A percentile compares a stretch with the other conserved stretches of the same genome.
Conservation (phyloP, 2,113 vertebrate species). For the Parus major region DNA sequence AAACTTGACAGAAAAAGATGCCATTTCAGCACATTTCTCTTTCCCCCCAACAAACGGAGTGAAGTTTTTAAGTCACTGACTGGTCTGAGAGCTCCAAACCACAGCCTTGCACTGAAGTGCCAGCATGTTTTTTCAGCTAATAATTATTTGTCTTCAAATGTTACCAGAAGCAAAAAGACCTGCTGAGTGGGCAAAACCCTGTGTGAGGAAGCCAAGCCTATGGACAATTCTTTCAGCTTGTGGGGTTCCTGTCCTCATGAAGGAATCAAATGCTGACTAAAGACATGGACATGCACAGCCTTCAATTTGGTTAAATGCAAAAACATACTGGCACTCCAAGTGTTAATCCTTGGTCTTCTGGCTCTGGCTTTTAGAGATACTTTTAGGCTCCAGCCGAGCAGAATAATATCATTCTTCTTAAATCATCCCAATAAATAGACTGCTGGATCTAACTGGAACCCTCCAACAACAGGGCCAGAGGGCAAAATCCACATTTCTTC, state of each 20-base stretch:
- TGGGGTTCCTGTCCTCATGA: neutral
- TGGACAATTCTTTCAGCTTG: constrained; percentile 5
- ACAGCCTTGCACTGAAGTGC: neutral
- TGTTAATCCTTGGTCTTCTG: neutral
- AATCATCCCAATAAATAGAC: neutral
- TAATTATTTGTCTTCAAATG: constrained; percentile 46
- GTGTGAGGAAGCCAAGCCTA: neutral
- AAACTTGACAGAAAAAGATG: neutral
- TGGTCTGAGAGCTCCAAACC: constrained; percentile 33
- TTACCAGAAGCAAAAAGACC: constrained; percentile 12
- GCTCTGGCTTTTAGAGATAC: neutral
- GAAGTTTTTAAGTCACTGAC: neutral
- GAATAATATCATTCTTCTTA: neutral
- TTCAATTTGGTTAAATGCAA: neutral
- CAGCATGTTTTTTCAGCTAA: constrained; percentile 22
- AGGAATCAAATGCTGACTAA: neutral
- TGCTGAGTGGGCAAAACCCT: neutral
- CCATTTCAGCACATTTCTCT: constrained; percentile 49
- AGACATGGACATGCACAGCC: neutral
- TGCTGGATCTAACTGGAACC: neutral
- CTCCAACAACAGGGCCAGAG: neutral
- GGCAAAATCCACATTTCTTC: neutral
- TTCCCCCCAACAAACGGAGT: neutral
- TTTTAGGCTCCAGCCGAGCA: neutral
- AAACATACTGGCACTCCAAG: neutral